Base-by-base conservation (phyloP, 1,140 invertebrate species). In the Venturia canescens region DNA sequence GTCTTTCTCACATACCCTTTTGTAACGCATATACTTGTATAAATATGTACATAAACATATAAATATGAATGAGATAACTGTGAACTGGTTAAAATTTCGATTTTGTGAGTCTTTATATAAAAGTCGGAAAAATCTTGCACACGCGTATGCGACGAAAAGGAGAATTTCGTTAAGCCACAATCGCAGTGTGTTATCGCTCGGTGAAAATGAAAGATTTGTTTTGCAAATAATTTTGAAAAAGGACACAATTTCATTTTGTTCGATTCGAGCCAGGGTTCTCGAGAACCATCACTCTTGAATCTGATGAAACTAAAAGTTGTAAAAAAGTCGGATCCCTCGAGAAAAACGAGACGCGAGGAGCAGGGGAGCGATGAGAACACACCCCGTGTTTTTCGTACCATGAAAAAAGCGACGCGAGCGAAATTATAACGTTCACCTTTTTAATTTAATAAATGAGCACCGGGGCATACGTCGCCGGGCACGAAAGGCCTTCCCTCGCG, bases 361-460 rank as follows among this genome's bases (percentile, higher is more conserved):
- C n/a, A 44, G 9, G 5, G 38, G 38, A 13, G 38, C 38, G 38
- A 4, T 44, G 38, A 44, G 38, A 44, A 44, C 13, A 44, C 13
- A 6, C 38, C 38, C 5, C 38, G 5, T 44, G 38, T 66, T 26
- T 26, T 66, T 15, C 21, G 7, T 27, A 15, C n/a, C 60, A 15
- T 9, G 27, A 66, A 66, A 63, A 66, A 26, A 66, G 21, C 16
- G 31, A 78, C 26, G 67, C n/a, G 38, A 69, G 31, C 4, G 15
- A 77, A 77, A 77, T 63, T 27, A 21, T 69, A 23, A 44, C 57
- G 60, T 31, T 66, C 38, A 48, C 57, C n/a, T 23, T 69, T 78
- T 69, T 78, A 63, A 78, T 78, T 78, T 78, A 78, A 78, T 78
- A 78, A 78, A 78, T 78, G 76, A 78, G 76, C 57, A 27, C 3